Percentiles rank a stretch among this genome's conserved stretches.
These are phyloP conservation scores for Eurytemora carolleeae DNA, from an alignment of 1,140 invertebrate genomes.

Conservation along the genomic window DNA sequence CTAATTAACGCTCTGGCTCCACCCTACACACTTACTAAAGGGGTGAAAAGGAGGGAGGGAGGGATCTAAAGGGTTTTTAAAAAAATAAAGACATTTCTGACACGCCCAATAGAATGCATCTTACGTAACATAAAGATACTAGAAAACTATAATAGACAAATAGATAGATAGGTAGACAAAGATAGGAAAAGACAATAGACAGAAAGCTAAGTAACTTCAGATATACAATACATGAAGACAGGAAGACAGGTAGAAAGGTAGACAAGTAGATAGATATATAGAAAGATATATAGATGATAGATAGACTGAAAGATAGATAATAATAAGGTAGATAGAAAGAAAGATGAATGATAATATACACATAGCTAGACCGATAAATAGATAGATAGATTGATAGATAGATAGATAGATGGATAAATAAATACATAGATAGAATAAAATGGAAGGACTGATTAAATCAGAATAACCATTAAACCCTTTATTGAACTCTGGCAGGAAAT, in stretches of 20 bases:
- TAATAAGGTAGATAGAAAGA: neutral
- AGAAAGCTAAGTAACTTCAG: neutral
- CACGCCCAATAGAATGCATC: no score
- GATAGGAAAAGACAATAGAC: neutral
- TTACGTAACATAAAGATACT: no score
- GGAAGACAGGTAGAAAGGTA: neutral
- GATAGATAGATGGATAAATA: neutral
- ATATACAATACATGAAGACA: no score
- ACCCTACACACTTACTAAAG: no score
- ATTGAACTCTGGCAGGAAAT: no score
- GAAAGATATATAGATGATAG: neutral
- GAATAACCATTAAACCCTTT: no score
- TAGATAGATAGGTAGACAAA: neutral
- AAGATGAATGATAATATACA: neutral
- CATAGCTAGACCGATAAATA: neutral
- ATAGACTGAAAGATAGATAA: neutral
- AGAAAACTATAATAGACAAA: no score
- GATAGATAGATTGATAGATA: neutral
- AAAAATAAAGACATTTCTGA: no score
- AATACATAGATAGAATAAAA: neutral
- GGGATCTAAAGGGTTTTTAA: no score
- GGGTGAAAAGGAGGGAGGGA: no score
- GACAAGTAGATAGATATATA: neutral
- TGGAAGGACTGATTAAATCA: neutral
- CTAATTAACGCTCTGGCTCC: no score